These are phyloP conservation scores for Empis livida DNA, from an alignment of 2,888 invertebrate species.

Conservation along the genomic window DNA sequence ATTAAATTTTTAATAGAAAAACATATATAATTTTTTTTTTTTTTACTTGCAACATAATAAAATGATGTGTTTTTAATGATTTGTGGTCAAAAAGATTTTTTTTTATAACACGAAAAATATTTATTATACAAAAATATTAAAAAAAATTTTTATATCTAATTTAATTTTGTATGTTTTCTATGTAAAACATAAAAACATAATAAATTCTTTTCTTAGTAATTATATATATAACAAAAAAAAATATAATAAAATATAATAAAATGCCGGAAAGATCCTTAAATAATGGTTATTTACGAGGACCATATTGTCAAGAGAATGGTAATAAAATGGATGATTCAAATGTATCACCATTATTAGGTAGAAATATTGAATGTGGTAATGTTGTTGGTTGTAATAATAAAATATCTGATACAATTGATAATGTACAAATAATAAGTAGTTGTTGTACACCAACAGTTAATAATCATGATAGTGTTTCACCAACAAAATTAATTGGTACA, in stretches of 20 bases:
- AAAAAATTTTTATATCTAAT: too few relatives aligned
- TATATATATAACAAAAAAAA: background rate
- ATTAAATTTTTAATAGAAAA: too few relatives aligned
- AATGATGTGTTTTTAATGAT: too few relatives aligned
- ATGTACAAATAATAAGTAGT: background rate
- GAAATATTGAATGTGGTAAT: background rate
- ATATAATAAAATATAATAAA: background rate
- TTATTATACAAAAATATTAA: too few relatives aligned
- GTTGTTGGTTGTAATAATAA: background rate
- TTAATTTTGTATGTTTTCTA: too few relatives aligned
- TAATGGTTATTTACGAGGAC: background rate
- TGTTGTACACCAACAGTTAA: too few relatives aligned
- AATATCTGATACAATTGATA: background rate
- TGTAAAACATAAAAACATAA: too few relatives aligned
- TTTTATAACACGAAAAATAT: too few relatives aligned
- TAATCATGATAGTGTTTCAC: background rate
- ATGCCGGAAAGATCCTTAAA: background rate
- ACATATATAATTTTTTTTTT: too few relatives aligned
- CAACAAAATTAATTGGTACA: background rate
- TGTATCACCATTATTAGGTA: background rate
- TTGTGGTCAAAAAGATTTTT: too few relatives aligned
- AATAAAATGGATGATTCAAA: slow-evolving; percentile 1
- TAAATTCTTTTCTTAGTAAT: too few relatives aligned
- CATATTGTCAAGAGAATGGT: background rate
- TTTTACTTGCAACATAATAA: too few relatives aligned